Percentiles rank a stretch among this genome's conserved stretches.
Evolutionary conservation across 1,140 invertebrate species (phyloP).

Genomic region (Periplaneta americana): DNA sequence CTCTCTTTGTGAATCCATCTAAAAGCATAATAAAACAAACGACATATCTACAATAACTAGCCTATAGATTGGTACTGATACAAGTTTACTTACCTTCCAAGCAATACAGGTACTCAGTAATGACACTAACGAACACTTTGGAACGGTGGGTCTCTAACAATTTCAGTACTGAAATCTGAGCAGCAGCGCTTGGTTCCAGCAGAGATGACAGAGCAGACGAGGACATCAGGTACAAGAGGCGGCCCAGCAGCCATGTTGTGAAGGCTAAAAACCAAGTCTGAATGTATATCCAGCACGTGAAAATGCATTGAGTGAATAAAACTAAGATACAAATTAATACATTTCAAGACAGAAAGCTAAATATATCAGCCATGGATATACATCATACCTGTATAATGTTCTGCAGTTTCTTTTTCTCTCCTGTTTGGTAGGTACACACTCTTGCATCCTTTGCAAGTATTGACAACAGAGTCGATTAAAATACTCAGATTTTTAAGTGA

Average conservation of each 20-base stretch:
- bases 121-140: background rate
- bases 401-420: background rate
- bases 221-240: background rate
- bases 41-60: background rate
- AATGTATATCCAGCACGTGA: background rate
- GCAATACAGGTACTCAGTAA: background rate
- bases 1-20: too few species aligned
- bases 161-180: background rate
- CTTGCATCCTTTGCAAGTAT: background rate
- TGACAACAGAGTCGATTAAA: background rate
- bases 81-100: background rate
- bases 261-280: background rate
- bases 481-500: background rate
- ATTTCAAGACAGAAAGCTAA: background rate
- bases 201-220: background rate
- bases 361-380: background rate
- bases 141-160: background rate
- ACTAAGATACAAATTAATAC: background rate
- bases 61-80: too few species aligned
- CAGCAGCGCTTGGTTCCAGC: background rate
- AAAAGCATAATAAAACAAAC: background rate
- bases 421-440: background rate
- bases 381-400: background rate
- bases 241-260: background rate
- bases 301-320: background rate